Evolutionary conservation across 1,140 invertebrate genomes (phyloP).

Genomic region (Sycophila sp.): DNA sequence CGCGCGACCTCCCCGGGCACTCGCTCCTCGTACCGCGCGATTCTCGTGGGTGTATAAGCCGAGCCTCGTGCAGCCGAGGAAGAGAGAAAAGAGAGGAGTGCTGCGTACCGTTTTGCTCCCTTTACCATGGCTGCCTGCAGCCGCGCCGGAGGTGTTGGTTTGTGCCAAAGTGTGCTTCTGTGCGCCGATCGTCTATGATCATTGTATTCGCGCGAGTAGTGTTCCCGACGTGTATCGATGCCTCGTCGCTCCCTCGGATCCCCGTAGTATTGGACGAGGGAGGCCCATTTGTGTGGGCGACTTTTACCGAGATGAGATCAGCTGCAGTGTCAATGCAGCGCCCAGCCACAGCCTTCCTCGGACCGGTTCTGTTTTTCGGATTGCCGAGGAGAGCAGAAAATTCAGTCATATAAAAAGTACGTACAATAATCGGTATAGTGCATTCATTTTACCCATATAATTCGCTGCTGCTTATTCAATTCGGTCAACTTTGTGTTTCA

Average conservation of each 20-base stretch:
- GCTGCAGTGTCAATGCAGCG: background rate
- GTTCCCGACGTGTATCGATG: background rate
- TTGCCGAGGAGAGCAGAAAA: background rate
- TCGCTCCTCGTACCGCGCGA: too few species aligned
- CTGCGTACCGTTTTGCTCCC: background rate
- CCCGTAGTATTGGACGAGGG: too few species aligned
- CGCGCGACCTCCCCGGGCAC: too few species aligned
- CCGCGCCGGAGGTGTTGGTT: background rate
- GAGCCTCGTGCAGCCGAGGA: too few species aligned
- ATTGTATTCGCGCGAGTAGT: background rate
- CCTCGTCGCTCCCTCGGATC: background rate
- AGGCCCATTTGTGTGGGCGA: too few species aligned
- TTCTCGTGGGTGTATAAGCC: too few species aligned
- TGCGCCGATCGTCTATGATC: too few species aligned
- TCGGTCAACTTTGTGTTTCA: too few species aligned
- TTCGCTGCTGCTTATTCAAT: too few species aligned
- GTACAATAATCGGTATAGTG: background rate
- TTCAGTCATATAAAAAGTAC: slow-evolving; percentile 12
- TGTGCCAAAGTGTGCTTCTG: background rate
- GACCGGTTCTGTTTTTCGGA: background rate
- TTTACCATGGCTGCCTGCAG: background rate
- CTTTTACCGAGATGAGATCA: background rate
- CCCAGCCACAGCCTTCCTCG: too few species aligned
- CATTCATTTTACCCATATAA: too few species aligned
- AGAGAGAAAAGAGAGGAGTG: too few species aligned